A percentile compares a stretch with the other conserved stretches of the same genome.
These are phyloP conservation scores for Astyanax mexicanus DNA, from an alignment of 2,797 vertebrate species.

Conservation along the genomic window DNA sequence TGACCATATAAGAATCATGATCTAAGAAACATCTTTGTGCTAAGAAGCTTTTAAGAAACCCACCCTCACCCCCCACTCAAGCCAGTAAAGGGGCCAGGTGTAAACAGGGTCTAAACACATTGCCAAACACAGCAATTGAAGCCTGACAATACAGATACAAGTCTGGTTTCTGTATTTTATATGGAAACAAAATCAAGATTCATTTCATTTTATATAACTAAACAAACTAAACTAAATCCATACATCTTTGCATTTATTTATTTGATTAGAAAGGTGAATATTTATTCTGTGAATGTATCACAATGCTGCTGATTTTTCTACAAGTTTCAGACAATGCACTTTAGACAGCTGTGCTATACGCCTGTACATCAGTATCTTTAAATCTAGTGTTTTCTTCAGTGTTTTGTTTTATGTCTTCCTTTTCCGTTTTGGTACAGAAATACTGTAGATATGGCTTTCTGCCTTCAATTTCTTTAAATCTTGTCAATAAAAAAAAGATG, in stretches of 20 bases:
- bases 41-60: too few relatives aligned
- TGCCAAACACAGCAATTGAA: too few relatives aligned
- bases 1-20: too few relatives aligned
- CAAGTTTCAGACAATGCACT: constrained; percentile 87
- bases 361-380: constrained; percentile 65
- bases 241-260: constrained; percentile 86
- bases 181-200: neutral
- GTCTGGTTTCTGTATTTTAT: neutral
- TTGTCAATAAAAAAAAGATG: constrained; percentile 49
- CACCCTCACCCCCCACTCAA: too few relatives aligned
- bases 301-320: constrained; percentile 91
- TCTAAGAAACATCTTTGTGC: too few relatives aligned
- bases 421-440: constrained; percentile 50
- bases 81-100: too few relatives aligned
- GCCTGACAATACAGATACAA: neutral
- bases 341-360: constrained; percentile 75
- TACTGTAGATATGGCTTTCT: constrained; percentile 59
- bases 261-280: constrained; percentile 88
- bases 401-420: constrained; percentile 57
- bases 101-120: too few relatives aligned
- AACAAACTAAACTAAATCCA: too few relatives aligned
- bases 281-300: constrained; percentile 97
- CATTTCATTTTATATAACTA: constrained; percentile 51
- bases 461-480: constrained; percentile 58
- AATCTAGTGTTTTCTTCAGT: constrained; percentile 67